A percentile compares a stretch with the other conserved stretches of the same genome.
These are phyloP conservation scores for Cyprinus carpio DNA, from an alignment of 2,113 vertebrate genomes.

Conservation along the genomic window DNA sequence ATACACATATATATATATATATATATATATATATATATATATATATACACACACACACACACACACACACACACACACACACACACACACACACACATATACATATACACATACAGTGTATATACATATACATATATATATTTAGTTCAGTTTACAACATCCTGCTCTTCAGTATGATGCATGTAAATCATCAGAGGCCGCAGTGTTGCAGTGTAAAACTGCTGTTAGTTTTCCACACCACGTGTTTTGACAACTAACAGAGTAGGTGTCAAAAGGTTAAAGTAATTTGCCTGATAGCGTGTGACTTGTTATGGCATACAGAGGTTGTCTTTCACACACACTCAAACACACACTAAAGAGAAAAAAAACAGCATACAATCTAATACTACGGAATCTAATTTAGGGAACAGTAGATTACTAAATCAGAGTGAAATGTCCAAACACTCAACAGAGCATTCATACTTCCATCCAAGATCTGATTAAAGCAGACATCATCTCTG, in stretches of 20 bases:
- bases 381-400: neutral
- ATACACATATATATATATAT: too few species aligned
- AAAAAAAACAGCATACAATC: neutral
- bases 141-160: neutral
- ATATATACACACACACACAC: too few species aligned
- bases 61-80: too few species aligned
- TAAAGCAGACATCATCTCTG: constrained; percentile 62
- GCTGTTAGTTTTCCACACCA: constrained; percentile 17
- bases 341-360: neutral
- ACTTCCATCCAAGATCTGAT: constrained; percentile 56
- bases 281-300: constrained; percentile 36
- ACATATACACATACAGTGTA: too few species aligned
- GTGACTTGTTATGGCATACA: constrained; percentile 26
- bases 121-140: too few species aligned
- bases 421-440: constrained; percentile 8
- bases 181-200: neutral
- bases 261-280: constrained; percentile 40
- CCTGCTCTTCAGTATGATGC: neutral
- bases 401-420: neutral
- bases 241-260: neutral
- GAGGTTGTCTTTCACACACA: neutral
- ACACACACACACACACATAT: too few species aligned
- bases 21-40: too few species aligned
- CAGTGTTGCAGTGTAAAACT: neutral
- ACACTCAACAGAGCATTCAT: neutral